Base-by-base conservation (phyloP, 1,140 invertebrate genomes). In the Eurosta solidaginis region DNA sequence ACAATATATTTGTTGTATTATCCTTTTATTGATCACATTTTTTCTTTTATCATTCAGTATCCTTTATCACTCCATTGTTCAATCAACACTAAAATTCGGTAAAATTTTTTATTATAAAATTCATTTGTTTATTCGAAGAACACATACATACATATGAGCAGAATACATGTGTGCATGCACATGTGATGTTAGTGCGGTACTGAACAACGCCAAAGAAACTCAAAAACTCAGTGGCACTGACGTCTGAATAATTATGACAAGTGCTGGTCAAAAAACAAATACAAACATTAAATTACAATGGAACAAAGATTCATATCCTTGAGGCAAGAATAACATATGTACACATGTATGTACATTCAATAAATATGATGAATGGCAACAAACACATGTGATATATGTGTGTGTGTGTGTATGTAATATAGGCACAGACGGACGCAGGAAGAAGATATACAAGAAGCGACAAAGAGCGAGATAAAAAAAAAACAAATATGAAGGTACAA, bases 281-380 rank as follows among this genome's bases (percentile, higher is more conserved):
- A 40, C 36, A 68, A 22, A 68, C 59, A 68, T 40, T 20, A 20
- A 68, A n/a, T 9, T 68, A 6, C 6, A 9, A 42, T 40, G 59
- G 27, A 68, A 68, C 33, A 20, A 33, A 20, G 59, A 1, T 1
- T 9, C 20, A 17, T 40, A 68, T 40, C 59, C 59, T 68, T 68
- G 33, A 68, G 59, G 33, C 59, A 5, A 22, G 6, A 10, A n/a
- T n/a, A n/a, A n/a, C n/a, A n/a, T n/a, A n/a, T n/a, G 33, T 6
- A 14, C 33, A 7, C 59, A 42, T 68, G 22, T 20, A 5, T 25
- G 25, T 29, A 54, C n/a, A n/a, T n/a, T n/a, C n/a, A 54, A 42
- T 40, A 68, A 68, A 68, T 36, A 68, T 68, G 59, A 68, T 68
- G 59, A 22, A 68, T 68, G 59, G 59, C 59, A 68, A 36, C n/a